Percentiles rank a stretch among this genome's conserved stretches.
These are phyloP conservation scores for Morinoia aosen DNA, from an alignment of 2,888 invertebrate species.

Conservation along the genomic window DNA sequence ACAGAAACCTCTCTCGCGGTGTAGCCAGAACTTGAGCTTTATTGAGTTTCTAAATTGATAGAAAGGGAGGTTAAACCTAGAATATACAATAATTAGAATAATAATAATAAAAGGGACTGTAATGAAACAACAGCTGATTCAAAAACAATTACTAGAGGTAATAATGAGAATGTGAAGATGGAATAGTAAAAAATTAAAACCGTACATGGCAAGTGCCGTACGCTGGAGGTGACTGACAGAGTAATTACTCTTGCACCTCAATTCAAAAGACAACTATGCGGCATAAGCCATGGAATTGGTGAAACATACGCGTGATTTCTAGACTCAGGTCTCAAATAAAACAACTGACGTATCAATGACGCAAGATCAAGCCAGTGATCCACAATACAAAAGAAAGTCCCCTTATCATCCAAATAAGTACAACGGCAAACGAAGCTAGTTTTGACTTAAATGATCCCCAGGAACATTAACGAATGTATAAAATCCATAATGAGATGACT, in stretches of 20 bases:
- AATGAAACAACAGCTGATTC: background rate
- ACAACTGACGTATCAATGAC: too few species aligned
- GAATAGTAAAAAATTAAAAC: constrained; percentile 19
- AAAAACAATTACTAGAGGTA: background rate
- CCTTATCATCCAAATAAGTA: background rate
- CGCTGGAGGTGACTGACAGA: background rate
- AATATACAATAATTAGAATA: too few species aligned
- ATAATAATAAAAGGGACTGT: background rate
- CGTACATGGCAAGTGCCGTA: background rate
- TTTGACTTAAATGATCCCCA: too few species aligned
- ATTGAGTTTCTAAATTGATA: too few species aligned
- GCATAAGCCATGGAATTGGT: background rate
- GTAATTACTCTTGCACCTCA: background rate
- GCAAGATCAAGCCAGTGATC: background rate
- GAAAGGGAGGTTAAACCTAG: too few species aligned
- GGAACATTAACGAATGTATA: background rate
- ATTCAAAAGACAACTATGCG: background rate
- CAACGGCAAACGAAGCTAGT: background rate
- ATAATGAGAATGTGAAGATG: constrained; percentile 12
- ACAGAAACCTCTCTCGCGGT: too few species aligned
- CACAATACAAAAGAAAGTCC: background rate
- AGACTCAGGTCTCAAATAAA: background rate
- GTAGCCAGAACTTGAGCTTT: too few species aligned
- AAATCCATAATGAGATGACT: background rate
- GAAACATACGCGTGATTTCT: background rate